Evolutionary conservation across 2,797 vertebrate species (phyloP), one percentile per base, ranked within the genome.

Genomic region (Oreochromis grahami): DNA sequence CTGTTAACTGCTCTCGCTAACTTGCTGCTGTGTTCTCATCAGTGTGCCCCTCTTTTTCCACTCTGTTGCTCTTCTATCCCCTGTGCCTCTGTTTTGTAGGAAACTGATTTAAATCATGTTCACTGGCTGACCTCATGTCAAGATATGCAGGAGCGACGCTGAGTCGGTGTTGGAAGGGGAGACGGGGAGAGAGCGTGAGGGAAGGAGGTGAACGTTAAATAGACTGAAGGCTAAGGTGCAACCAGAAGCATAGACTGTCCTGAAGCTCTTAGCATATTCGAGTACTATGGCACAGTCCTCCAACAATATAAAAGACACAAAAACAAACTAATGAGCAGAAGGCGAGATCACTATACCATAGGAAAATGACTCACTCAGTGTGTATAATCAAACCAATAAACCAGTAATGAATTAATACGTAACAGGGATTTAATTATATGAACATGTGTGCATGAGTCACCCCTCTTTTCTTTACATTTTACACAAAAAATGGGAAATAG

Each of bases 51-150:
- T 8, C 36, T 70, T 56, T 60, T 41, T 12, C 24, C 24, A 43
- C 43, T 15, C 26, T 8, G 51, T 36, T 85, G 63, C 29, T 53
- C 68, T 56, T 65, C 32, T 53, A 24, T 45, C n/a, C 8, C 45
- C n/a, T 7, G 3, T 51, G 36, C 38, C 43, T 79, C 36, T 48
- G 56, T 84, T 88, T 85, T 51, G 45, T 78, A 53, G 21, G 45
- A 72, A 84, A 79, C 63, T n/a, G 77, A 87, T 84, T 90, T 43
- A 84, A 77, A 78, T 84, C 83, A 51, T 81, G 83, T 78, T 60
- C 76, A 41, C 76, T 45, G 21, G 17, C 85, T 85, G 56, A 88
- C 83, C 80, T 76, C 45, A 14, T 78, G 89, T 84, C 56, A 76
- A 70, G 80, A 51, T 77, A 79, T 81, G 79, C 55, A 53, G 74